phyloP scores from a whole-genome alignment of 2,113 vertebrate species.

The Felis chaus region DNA sequence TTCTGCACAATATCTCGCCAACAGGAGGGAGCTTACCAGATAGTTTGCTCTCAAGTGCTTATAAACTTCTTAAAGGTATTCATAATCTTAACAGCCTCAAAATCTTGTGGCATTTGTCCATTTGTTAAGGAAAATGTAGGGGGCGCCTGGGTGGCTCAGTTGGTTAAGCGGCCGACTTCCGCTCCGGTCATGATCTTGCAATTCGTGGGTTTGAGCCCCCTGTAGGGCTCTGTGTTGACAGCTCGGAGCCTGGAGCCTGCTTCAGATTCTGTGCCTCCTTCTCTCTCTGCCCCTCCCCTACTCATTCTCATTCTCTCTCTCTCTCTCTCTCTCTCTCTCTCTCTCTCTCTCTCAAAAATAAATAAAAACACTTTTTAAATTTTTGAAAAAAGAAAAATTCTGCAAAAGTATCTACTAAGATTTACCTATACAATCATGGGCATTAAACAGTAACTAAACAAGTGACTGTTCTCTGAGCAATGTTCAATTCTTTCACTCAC shows the following conservation, averaged over 20 bases:
- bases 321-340: too few species aligned
- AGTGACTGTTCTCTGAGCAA: not conserved
- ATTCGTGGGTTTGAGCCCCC: too few species aligned
- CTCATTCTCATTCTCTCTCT: too few species aligned
- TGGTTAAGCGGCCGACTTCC: too few species aligned
- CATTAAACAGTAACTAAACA: not conserved
- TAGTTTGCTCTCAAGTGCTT: not conserved
- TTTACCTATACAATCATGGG: not conserved
- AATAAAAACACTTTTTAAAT: too few species aligned
- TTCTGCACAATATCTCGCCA: not conserved
- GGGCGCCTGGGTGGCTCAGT: too few species aligned
- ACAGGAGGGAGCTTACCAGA: not conserved
- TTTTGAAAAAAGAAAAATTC: not conserved
- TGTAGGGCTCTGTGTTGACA: too few species aligned
- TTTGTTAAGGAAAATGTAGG: not conserved
- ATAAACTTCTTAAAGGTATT: slow-evolving; percentile 4
- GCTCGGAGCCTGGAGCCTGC: too few species aligned
- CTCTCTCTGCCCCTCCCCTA: too few species aligned
- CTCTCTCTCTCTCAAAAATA: too few species aligned
- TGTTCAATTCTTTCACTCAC: not conserved
- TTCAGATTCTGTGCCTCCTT: too few species aligned
- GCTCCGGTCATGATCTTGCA: too few species aligned
- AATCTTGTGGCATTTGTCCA: not conserved
- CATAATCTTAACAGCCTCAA: not conserved
- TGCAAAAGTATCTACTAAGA: not conserved